Evolutionary conservation across 2,113 vertebrate species (phyloP).

Genomic region (Ginglymostoma cirratum): DNA sequence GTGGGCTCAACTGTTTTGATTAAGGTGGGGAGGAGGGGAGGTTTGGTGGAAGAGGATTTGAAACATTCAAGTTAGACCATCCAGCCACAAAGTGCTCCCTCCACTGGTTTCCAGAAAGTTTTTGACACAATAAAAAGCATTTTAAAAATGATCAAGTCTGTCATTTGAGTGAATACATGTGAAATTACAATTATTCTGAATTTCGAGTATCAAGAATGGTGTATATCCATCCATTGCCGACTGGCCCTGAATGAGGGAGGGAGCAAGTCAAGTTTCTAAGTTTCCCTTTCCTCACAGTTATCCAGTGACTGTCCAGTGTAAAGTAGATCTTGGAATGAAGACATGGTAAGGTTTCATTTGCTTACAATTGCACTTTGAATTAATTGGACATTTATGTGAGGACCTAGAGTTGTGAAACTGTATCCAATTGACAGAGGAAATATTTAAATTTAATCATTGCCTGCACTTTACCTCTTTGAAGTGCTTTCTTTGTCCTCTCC

Average conservation of each 20-base stretch:
- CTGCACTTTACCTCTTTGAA: too few relatives aligned
- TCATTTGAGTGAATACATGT: too few relatives aligned
- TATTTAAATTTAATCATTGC: too few relatives aligned
- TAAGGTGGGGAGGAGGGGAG: slow-evolving; percentile 40
- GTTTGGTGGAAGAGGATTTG: background rate
- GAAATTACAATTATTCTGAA: background rate
- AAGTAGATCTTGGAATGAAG: too few relatives aligned
- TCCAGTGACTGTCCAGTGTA: too few relatives aligned
- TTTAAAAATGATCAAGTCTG: background rate
- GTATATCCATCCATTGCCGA: background rate
- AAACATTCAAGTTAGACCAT: slow-evolving; percentile 54
- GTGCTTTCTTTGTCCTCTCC: too few relatives aligned
- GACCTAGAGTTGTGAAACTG: background rate
- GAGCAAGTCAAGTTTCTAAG: background rate
- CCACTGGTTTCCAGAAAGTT: slow-evolving; percentile 45
- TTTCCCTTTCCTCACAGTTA: too few relatives aligned
- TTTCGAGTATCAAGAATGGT: slow-evolving; percentile 20
- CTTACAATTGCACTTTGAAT: too few relatives aligned
- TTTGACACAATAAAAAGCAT: background rate
- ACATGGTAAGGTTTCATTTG: too few relatives aligned
- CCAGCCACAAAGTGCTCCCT: slow-evolving; percentile 51
- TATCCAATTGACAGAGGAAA: background rate
- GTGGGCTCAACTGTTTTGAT: slow-evolving; percentile 66
- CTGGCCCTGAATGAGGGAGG: background rate
- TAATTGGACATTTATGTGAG: too few relatives aligned